Base-by-base conservation (phyloP, 2,888 invertebrate genomes). In the Sinotaia quadrata region DNA sequence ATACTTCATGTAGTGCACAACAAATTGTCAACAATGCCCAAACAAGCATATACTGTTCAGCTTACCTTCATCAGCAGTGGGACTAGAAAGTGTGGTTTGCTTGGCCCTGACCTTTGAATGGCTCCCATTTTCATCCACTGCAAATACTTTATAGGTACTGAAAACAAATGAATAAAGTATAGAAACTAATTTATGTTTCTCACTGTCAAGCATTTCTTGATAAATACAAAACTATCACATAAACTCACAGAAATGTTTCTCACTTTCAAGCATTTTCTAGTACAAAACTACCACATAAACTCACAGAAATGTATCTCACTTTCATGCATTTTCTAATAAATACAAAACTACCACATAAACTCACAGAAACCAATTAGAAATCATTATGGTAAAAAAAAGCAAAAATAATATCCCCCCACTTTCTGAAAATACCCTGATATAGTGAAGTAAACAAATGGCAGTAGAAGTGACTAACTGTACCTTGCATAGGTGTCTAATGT, bases 81-180 rank as follows among this genome's bases (percentile, higher is more conserved):
- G 54, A 24, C n/a, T 31, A 29, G 41, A 34, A 56, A 15, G 8
- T 21, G 18, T 8, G 1, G 34, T 52, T 56, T 41, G 36, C 24
- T 36, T 70, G 3, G 67, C 4, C 36, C 36, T 47, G 27, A n/a
- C 37, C 7, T 34, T 27, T n/a, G 33, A 36, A 21, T 47, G 54
- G 58, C 54, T 65, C 31, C 49, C 54, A 5, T 29, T 60, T 41
- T 69, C 68, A n/a, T 70, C 73, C 7, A 56, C 61, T 24, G 71
- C 78, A 76, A 73, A 78, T 49, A 81, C 78, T 47, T 77, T 74
- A 67, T 77, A 81, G 0, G 78, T 77, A 65, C 81, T 81, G 79
- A 24, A 72, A 75, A n/a, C 56, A 37, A 15, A 61, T 24, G 34
- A 47, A 8, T 24, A 15, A 47, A 33, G 31, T 15, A n/a, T 12